phyloP scores from a whole-genome alignment of 2,888 invertebrate species.

The Pantelozetes paolii region DNA sequence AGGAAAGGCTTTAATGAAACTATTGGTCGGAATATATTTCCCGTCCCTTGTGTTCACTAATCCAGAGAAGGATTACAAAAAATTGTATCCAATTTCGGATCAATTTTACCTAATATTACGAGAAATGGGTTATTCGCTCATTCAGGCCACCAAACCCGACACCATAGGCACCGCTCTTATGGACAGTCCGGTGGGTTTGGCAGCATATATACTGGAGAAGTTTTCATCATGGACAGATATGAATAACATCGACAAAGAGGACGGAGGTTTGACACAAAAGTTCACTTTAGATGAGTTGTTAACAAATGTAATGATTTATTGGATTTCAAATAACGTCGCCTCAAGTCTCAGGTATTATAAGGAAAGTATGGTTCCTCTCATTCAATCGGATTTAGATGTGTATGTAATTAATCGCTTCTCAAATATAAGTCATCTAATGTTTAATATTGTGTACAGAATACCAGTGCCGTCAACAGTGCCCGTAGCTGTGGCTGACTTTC shows the following conservation, averaged over 20 bases:
- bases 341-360: constrained; percentile 70
- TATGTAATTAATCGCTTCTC: too few relatives aligned
- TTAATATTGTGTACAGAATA: constrained; percentile 57
- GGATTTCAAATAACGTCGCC: constrained; percentile 68
- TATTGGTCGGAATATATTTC: constrained; percentile 11
- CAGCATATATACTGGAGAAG: constrained; percentile 84
- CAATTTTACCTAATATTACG: constrained; percentile 49
- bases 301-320: constrained; percentile 78
- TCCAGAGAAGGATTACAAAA: neutral
- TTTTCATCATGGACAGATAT: constrained; percentile 70
- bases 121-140: constrained; percentile 61
- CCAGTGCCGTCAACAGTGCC: constrained; percentile 63
- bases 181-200: constrained; percentile 77
- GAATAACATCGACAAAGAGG: constrained; percentile 56
- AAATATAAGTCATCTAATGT: too few relatives aligned
- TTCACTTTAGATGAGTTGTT: constrained; percentile 67
- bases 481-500: constrained; percentile 68
- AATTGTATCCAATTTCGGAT: constrained; percentile 50
- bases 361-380: constrained; percentile 56
- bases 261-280: constrained; percentile 64
- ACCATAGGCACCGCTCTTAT: constrained; percentile 67
- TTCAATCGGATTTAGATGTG: neutral
- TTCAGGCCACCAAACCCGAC: constrained; percentile 84
- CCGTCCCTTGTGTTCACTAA: constrained; percentile 24
- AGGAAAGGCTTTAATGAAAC: neutral